These are phyloP conservation scores for Cydia strobilella DNA, from an alignment of 1,140 invertebrate genomes.

Conservation along the genomic window DNA sequence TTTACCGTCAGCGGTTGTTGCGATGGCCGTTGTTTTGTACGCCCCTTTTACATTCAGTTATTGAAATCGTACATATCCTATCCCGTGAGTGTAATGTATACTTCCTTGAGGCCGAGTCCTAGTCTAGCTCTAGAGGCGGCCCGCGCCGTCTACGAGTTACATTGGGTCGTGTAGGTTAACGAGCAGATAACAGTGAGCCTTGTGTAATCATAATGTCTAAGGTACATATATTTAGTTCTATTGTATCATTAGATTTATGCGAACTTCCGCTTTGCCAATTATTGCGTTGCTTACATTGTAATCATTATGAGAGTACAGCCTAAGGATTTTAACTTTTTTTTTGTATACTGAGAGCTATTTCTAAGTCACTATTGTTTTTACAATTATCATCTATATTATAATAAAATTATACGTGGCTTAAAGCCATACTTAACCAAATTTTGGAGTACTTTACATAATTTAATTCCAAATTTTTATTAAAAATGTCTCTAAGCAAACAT, in stretches of 20 bases:
- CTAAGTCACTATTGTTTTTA: conserved; percentile 77
- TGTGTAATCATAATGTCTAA: conserved; percentile 77
- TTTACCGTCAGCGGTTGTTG: conserved; percentile 67
- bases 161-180: conserved; percentile 57
- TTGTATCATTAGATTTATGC: conserved; percentile 78
- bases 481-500: conserved; percentile 69
- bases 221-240: conserved; percentile 78
- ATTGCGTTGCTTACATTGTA: conserved; percentile 79
- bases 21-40: conserved; percentile 61
- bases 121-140: conserved; percentile 50
- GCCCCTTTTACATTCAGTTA: conserved; percentile 52
- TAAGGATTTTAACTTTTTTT: conserved; percentile 80
- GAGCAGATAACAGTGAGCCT: conserved; percentile 71
- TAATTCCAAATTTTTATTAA: conserved; percentile 70
- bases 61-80: conserved; percentile 78
- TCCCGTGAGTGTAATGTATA: conserved; percentile 67
- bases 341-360: conserved; percentile 79
- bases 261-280: conserved; percentile 78
- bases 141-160: conserved; percentile 48
- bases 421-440: conserved; percentile 68
- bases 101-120: conserved; percentile 53
- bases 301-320: conserved; percentile 78
- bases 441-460: conserved; percentile 77
- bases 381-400: conserved; percentile 67
- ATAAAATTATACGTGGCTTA: conserved; percentile 66